phyloP scores from a whole-genome alignment of 2,113 vertebrate species.

The Bos javanicus region DNA sequence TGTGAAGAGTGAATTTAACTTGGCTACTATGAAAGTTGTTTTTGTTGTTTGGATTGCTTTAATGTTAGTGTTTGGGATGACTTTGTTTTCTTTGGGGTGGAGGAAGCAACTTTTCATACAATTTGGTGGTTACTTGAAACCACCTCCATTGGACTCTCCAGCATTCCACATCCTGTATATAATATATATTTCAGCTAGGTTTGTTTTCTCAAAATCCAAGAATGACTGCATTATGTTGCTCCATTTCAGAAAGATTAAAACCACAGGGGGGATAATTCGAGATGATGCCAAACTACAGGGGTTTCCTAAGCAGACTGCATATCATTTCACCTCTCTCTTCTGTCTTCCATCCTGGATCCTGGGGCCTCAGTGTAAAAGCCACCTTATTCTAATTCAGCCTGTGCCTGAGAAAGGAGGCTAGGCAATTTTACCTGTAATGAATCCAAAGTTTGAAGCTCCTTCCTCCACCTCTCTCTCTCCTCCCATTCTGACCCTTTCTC shows the following conservation, averaged over 20 bases:
- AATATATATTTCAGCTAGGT: conserved; percentile 12
- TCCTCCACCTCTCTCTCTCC: background rate
- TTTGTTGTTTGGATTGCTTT: conserved; percentile 56
- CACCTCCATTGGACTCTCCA: background rate
- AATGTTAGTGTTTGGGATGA: conserved; percentile 29
- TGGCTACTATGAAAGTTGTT: conserved; percentile 31
- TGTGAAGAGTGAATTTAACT: conserved; percentile 51
- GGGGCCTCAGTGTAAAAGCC: background rate
- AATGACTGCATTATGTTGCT: conserved; percentile 29
- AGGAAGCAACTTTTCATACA: conserved; percentile 39
- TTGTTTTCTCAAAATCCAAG: conserved; percentile 54
- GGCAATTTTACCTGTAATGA: background rate
- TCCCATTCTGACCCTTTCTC: background rate
- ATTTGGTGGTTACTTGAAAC: conserved; percentile 33
- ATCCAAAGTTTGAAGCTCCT: background rate
- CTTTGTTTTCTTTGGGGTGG: conserved; percentile 34
- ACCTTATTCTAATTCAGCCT: background rate
- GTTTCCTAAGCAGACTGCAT: background rate
- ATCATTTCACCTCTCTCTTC: background rate
- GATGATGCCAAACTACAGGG: background rate
- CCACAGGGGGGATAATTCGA: conserved; percentile 28
- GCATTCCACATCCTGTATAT: background rate
- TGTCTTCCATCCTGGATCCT: background rate
- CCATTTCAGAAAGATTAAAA: conserved; percentile 39
- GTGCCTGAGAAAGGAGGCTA: background rate